These are phyloP conservation scores for Neosalanx taihuensis DNA, from an alignment of 2,797 vertebrate genomes.

Conservation along the genomic window DNA sequence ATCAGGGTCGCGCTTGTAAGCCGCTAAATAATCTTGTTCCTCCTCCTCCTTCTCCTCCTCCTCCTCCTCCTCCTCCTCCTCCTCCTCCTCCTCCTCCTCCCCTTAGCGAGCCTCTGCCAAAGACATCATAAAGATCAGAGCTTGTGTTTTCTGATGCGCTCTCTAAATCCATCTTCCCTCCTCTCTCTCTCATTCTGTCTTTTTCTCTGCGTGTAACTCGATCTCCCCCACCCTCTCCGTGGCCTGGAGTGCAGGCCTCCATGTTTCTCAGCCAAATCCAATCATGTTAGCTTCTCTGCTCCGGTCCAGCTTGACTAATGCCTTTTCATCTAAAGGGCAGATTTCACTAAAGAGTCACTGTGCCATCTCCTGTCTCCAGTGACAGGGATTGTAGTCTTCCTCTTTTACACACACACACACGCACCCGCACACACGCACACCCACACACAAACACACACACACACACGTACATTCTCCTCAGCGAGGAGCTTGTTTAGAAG, in stretches of 20 bases:
- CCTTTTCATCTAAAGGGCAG: conserved; percentile 55
- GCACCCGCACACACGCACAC: neutral
- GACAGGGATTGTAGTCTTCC: neutral
- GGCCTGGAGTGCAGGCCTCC: conserved; percentile 28
- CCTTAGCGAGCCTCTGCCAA: neutral
- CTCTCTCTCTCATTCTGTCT: neutral
- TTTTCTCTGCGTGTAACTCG: neutral
- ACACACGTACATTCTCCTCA: conserved; percentile 16
- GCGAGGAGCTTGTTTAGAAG: conserved; percentile 33
- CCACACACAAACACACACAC: neutral
- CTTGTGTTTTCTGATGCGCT: neutral
- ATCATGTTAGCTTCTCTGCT: conserved; percentile 42
- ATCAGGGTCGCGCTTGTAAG: conserved; percentile 29
- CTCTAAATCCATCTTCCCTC: conserved; percentile 11
- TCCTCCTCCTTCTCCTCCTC: neutral
- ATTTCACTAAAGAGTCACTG: conserved; percentile 24
- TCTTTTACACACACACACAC: neutral
- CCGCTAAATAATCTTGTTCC: neutral
- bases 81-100: neutral
- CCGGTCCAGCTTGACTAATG: conserved; percentile 44
- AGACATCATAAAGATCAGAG: neutral
- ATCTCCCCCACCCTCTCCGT: neutral
- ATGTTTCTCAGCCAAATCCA: conserved; percentile 42
- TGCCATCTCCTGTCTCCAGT: conserved; percentile 30
- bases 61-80: neutral